Conservation (phyloP, 2,113 vertebrate genomes). For the Arothron firmamentum region DNA sequence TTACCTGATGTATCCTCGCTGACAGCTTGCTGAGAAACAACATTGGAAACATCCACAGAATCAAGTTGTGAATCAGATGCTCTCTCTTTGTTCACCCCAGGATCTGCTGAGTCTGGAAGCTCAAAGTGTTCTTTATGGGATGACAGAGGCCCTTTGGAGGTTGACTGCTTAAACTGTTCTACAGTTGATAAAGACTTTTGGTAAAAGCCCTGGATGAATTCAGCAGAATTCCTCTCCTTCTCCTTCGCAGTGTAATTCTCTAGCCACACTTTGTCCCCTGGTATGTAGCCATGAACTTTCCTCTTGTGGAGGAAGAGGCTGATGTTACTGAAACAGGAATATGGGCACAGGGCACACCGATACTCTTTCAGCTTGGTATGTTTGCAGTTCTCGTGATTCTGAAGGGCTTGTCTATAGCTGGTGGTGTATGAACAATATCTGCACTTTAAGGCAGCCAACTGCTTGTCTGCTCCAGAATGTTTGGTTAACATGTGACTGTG, state of each 20-base stretch:
- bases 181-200: constrained; percentile 13
- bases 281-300: constrained; percentile 88
- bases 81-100: not conserved
- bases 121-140: constrained; percentile 3
- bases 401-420: constrained; percentile 86
- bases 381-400: constrained; percentile 95
- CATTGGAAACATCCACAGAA: constrained; percentile 12
- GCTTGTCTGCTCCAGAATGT: constrained; percentile 72
- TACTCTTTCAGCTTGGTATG: constrained; percentile 89
- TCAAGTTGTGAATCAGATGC: constrained; percentile 2
- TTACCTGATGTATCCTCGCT: constrained; percentile 10
- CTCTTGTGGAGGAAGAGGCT: constrained; percentile 96
- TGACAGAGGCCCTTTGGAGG: not conserved
- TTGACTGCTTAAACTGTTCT: constrained; percentile 3
- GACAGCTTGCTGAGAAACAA: constrained; percentile 28
- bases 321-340: constrained; percentile 90
- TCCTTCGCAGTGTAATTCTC: constrained; percentile 83
- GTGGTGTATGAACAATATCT: constrained; percentile 91
- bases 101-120: not conserved
- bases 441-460: constrained; percentile 79
- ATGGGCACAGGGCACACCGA: constrained; percentile 85
- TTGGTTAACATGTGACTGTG: constrained; percentile 90
- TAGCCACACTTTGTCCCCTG: constrained; percentile 88
- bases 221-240: constrained; percentile 68
- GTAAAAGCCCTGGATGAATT: constrained; percentile 55